Evolutionary conservation across 30 jellyfish, hydroid and myxozoan genomes (phyloP), one percentile per base, ranked within the genome.

Genomic region (Hydra vulgaris): DNA sequence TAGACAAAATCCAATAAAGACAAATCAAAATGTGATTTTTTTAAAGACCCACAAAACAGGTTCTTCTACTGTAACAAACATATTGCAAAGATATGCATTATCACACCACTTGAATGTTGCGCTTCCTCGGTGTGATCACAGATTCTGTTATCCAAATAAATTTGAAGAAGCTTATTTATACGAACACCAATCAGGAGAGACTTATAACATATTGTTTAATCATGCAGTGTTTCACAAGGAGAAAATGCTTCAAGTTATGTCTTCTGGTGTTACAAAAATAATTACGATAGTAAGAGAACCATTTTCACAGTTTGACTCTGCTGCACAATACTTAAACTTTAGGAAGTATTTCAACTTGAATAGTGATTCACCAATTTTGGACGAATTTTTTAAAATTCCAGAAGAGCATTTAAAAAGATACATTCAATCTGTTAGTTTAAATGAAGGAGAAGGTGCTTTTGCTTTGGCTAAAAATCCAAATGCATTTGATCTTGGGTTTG

Each of bases 211-310:
- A 25, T 18, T 79, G 17, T 55, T 61, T 68, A 79, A 79, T 66
- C 86, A 79, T 79, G 86, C 86, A 8, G 20, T 82, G 23, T 79
- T 54, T 66, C 52, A 54, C 69, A 67, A 26, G 19, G 23, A 80
- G 27, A 68, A 52, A 18, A 80, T 80, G 74, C 40, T 66, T 16
- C 61, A 70, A 27, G 66, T 80, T 15, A 80, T 80, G 82, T 15
- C 19, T 7, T 24, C 68, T 23, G 23, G 18, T 4, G 72, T 56
- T 18, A 80, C 87, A 1, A 80, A 80, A 70, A 21, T 80, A 21
- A 84, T 80, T 26, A 80, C 87, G 27, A 80, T 80, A 61, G 0
- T 80, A 80, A 25, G 87, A 25, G 87, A 80, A 24, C 87, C 87
- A 26, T 70, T 55, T 20, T 70, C 40, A 61, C 87, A 80, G 72